Conservation (phyloP, 1,140 invertebrate species). For the Bombyx mandarina region DNA sequence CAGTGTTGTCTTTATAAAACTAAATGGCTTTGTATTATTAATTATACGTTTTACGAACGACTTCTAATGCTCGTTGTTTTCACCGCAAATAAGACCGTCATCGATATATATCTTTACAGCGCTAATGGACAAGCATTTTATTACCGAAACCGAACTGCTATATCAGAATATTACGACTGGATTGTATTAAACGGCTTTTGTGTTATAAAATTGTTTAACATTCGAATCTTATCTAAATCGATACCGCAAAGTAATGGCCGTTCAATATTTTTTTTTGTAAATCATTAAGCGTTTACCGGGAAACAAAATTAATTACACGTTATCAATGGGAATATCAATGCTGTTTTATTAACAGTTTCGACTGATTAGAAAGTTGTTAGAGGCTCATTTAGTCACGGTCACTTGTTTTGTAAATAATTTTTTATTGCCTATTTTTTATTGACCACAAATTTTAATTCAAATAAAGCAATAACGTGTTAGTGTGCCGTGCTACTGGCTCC, state of each 20-base stretch:
- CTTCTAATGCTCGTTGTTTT: conserved; percentile 13
- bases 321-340: neutral
- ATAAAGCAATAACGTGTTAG: too few species aligned
- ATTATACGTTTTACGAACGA: conserved; percentile 5
- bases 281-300: neutral
- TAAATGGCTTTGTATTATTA: too few species aligned
- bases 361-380: neutral
- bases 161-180: conserved; percentile 16
- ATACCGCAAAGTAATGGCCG: too few species aligned
- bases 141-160: conserved; percentile 17
- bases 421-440: too few species aligned
- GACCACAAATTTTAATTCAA: too few species aligned
- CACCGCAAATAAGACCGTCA: neutral
- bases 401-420: too few species aligned
- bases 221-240: conserved; percentile 3
- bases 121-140: conserved; percentile 20
- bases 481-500: conserved; percentile 1
- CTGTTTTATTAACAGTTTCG: too few species aligned
- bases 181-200: conserved; percentile 13
- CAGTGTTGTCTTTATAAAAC: too few species aligned
- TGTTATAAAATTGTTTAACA: conserved; percentile 18
- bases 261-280: conserved; percentile 1
- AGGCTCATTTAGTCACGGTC: too few species aligned
- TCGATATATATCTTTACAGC: too few species aligned
- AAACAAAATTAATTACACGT: conserved; percentile 4